Percentiles rank a stretch among this genome's conserved stretches.
Conservation (phyloP, 1,140 invertebrate species). For the Muscidifurax raptorellus region DNA sequence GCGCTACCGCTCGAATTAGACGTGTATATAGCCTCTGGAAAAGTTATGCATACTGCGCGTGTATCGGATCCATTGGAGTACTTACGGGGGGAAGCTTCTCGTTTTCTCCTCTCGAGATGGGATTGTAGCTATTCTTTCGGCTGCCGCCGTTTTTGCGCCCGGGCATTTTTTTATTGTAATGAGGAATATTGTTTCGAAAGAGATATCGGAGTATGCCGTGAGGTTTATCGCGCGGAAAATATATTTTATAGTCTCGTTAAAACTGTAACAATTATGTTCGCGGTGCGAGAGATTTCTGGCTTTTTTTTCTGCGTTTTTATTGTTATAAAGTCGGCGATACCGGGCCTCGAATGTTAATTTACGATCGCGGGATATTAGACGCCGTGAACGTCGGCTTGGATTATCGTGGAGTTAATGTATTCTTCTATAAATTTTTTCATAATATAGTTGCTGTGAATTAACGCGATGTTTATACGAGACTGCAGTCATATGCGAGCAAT, state of each 20-base stretch:
- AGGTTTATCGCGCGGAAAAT: conserved; percentile 5
- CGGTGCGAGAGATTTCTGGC: not conserved
- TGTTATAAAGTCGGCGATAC: not conserved
- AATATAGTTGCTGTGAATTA: too few relatives aligned
- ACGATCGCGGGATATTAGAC: not conserved
- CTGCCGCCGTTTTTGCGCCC: not conserved
- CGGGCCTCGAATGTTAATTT: not conserved
- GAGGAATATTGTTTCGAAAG: conserved; percentile 5
- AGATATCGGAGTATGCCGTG: too few relatives aligned
- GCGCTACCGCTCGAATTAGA: not conserved
- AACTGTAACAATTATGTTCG: conserved; percentile 17
- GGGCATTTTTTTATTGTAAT: not conserved
- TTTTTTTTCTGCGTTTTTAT: not conserved
- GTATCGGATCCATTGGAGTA: not conserved
- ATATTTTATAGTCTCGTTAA: conserved; percentile 5
- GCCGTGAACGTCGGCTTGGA: not conserved
- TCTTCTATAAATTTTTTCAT: not conserved
- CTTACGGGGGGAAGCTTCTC: not conserved
- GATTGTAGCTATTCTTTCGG: not conserved
- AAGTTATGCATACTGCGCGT: not conserved
- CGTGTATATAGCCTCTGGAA: not conserved
- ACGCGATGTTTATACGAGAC: not conserved
- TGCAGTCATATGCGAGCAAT: not conserved
- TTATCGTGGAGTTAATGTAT: not conserved
- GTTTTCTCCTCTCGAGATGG: not conserved